A percentile compares a stretch with the other conserved stretches of the same genome.
phyloP scores from a whole-genome alignment of 2,888 invertebrate genomes.

The Bruchidius siliquastri region DNA sequence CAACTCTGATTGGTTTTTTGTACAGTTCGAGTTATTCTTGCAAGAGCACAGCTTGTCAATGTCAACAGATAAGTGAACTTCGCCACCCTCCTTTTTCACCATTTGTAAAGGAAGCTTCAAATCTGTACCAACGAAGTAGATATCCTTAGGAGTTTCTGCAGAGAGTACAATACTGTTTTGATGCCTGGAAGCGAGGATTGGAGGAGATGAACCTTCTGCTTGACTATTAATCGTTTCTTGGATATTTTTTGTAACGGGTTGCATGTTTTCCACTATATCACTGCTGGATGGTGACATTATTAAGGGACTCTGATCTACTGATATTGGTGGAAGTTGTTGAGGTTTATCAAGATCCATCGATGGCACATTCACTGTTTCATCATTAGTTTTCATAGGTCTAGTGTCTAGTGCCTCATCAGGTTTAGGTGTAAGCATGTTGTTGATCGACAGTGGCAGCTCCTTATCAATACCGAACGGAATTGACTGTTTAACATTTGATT shows the following conservation, averaged over 20 bases:
- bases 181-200: background rate
- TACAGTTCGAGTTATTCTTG: constrained; percentile 28
- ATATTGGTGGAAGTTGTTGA: no score
- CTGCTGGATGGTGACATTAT: background rate
- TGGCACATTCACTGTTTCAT: background rate
- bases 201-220: background rate
- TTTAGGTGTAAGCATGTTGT: background rate
- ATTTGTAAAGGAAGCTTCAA: constrained; percentile 43
- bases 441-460: background rate
- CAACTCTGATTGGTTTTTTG: constrained; percentile 27
- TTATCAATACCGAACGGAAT: background rate
- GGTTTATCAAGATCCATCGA: background rate
- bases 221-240: no score
- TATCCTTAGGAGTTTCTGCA: constrained; percentile 19
- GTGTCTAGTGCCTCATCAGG: no score
- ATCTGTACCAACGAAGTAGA: constrained; percentile 41
- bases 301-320: background rate
- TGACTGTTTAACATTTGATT: background rate
- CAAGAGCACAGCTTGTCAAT: constrained; percentile 41
- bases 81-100: constrained; percentile 36
- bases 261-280: background rate
- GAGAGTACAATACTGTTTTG: background rate
- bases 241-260: background rate
- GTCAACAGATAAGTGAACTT: constrained; percentile 41
- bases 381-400: no score